Percentiles rank a stretch among this genome's conserved stretches.
Evolutionary conservation across 2,797 vertebrate genomes (phyloP).

Genomic region (Girardinus metallicus): DNA sequence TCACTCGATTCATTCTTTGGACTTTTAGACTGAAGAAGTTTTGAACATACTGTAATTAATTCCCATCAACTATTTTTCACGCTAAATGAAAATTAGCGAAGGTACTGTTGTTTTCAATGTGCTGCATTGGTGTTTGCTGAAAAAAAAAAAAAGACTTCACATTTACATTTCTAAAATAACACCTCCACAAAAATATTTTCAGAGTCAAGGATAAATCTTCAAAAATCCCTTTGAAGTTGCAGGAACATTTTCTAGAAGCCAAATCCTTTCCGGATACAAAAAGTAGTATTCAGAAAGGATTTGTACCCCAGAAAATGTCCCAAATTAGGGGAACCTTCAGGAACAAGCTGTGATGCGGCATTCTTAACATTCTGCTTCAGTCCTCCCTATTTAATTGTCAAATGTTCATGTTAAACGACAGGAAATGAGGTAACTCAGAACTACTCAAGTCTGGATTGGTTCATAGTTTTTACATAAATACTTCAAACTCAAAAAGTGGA

Average conservation of each 20-base stretch:
- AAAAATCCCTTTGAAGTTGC: not conserved
- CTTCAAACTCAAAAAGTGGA: not conserved
- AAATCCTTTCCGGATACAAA: not conserved
- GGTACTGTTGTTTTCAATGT: not conserved
- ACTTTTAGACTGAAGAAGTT: not conserved
- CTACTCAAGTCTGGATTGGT: not conserved
- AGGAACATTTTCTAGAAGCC: not conserved
- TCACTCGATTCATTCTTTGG: not conserved
- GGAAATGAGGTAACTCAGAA: not conserved
- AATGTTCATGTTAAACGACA: not conserved
- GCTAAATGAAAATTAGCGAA: not conserved
- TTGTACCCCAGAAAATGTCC: not conserved
- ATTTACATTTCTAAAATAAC: not conserved
- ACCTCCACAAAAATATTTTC: not conserved
- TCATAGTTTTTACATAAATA: not conserved
- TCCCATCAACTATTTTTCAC: not conserved
- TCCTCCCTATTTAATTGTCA: not conserved
- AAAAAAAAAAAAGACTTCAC: not conserved
- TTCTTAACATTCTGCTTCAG: not conserved
- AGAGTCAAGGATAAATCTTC: not conserved
- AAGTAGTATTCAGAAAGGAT: not conserved
- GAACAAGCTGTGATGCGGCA: not conserved
- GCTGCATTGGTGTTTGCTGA: not conserved
- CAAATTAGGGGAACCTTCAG: not conserved
- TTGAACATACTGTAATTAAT: not conserved